Evolutionary conservation across 1,140 invertebrate species (phyloP), one percentile per base, ranked within the genome.

Genomic region (Halesus radiatus): DNA sequence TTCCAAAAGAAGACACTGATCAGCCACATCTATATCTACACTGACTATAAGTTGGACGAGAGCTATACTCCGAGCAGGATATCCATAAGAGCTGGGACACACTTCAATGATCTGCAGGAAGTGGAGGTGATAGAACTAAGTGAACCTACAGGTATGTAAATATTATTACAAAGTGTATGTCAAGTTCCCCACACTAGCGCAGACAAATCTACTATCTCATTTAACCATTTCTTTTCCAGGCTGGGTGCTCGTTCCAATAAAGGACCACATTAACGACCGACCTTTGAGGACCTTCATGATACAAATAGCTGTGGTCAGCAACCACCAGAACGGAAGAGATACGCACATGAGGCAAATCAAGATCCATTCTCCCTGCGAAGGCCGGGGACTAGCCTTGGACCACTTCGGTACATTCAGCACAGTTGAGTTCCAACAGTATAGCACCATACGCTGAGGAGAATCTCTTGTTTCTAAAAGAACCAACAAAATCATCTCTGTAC

Each of bases 101-200:
- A 98, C 89, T 98, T 99, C 84, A 99, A 99, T 89, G 98, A 99
- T 90, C 90, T 99, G n/a, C 96, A 98, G 89, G 98, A 99, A 89
- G 93, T 99, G 53, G 97, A 99, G 92, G 94, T 98, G 6, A 94
- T 98, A 83, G 97, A 99, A 86, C 88, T 99, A 18, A 94, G 94
- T 84, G 98, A 99, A 88, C 98, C 98, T 16, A 94, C 93, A 86
- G 92, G 91, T 92, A 87, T 1, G 18, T 18, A 56, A 18, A 22
- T 56, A 56, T 56, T 22, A 56, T 56, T n/a, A 8, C n/a, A 56
- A 56, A 22, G 2, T 32, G 5, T 18, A n/a, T 20, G 2, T 3
- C 20, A n/a, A 58, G 3, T 16, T n/a, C 3, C 53, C 16, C 54
- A n/a, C n/a, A 20, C 7, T 58, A 1, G 1, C n/a, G 20, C 54